phyloP scores from a whole-genome alignment of 2,113 vertebrate genomes.

The Macquaria australasica region DNA sequence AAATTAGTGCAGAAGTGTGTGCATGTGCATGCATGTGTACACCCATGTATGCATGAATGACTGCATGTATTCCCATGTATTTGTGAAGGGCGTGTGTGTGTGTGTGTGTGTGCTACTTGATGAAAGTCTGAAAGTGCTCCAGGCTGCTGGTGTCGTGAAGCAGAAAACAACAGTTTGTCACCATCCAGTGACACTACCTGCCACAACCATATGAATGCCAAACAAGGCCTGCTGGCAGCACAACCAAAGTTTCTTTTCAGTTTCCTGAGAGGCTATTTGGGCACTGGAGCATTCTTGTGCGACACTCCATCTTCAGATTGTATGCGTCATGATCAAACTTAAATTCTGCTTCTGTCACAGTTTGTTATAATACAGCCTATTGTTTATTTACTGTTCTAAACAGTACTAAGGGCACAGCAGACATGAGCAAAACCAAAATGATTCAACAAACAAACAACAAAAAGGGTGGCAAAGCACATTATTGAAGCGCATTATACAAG shows the following conservation, averaged over 20 bases:
- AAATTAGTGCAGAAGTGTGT: constrained; percentile 35
- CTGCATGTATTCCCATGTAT: constrained; percentile 36
- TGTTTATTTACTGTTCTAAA: not conserved
- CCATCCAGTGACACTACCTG: constrained; percentile 87
- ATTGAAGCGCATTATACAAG: no score
- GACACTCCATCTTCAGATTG: constrained; percentile 47
- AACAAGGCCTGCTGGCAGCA: constrained; percentile 68
- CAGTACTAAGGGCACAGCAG: not conserved
- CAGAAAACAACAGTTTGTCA: constrained; percentile 95
- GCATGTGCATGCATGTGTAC: constrained; percentile 32
- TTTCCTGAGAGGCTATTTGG: constrained; percentile 74
- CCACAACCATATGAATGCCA: constrained; percentile 85
- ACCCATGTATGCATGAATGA: constrained; percentile 38
- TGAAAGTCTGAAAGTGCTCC: constrained; percentile 82
- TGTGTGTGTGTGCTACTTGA: constrained; percentile 11
- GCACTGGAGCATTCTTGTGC: constrained; percentile 62
- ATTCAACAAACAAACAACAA: no score
- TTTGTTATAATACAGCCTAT: not conserved
- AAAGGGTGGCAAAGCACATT: no score
- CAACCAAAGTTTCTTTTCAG: constrained; percentile 82
- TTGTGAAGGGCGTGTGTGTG: constrained; percentile 5
- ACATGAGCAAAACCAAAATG: not conserved
- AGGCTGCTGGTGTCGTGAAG: constrained; percentile 86
- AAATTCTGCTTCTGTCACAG: not conserved
- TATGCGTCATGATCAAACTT: not conserved